Evolutionary conservation across 2,888 invertebrate genomes (phyloP).

Genomic region (Alsophila aescularia): DNA sequence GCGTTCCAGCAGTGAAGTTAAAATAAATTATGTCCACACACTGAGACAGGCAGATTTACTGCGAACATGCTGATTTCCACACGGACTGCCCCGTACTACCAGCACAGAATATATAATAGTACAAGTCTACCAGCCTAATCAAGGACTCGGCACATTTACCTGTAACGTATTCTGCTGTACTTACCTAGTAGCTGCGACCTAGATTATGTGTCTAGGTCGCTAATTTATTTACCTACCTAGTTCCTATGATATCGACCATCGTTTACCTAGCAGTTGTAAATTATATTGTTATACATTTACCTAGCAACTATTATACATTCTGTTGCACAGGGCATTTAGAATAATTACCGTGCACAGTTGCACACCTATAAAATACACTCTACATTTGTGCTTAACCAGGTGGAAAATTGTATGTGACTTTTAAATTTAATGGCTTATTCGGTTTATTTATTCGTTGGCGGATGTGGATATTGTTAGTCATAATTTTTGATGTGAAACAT

Average conservation of each 20-base stretch:
- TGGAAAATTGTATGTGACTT: constrained; percentile 22
- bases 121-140: too few species aligned
- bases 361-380: constrained; percentile 30
- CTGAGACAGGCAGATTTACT: constrained; percentile 58
- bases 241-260: too few species aligned
- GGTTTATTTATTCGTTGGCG: neutral
- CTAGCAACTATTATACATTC: neutral
- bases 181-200: neutral
- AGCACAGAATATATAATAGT: too few species aligned
- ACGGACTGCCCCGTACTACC: constrained; percentile 29
- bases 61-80: constrained; percentile 55
- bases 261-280: neutral
- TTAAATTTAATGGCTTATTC: constrained; percentile 6
- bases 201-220: too few species aligned
- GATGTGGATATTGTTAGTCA: neutral
- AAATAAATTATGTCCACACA: constrained; percentile 44
- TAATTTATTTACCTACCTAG: neutral
- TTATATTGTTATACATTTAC: neutral
- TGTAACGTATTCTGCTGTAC: neutral
- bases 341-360: constrained; percentile 58
- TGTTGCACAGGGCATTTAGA: constrained; percentile 51
- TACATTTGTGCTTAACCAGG: constrained; percentile 31
- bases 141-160: neutral
- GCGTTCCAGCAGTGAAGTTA: constrained; percentile 29
- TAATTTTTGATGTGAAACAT: too few species aligned